Conservation (phyloP, 1,140 invertebrate species). For the Platyscapa corneri region DNA sequence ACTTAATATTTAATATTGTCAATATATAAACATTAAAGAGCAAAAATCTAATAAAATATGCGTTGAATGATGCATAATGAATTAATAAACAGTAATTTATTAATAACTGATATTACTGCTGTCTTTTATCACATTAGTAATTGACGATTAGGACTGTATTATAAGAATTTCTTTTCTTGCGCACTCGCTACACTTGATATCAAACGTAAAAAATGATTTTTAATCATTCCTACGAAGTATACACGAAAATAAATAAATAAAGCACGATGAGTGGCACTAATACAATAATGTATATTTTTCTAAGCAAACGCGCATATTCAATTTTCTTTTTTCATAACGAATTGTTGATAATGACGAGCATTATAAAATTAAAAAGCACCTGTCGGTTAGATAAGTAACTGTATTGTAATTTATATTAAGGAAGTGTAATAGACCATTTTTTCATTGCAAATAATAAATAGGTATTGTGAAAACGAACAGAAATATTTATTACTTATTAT, state of each 20-base stretch:
- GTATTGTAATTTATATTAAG: conserved; percentile 66
- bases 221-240: conserved; percentile 48
- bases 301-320: conserved; percentile 61
- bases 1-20: conserved; percentile 48
- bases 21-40: conserved; percentile 41
- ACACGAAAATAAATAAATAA: conserved; percentile 46
- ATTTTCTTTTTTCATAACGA: conserved; percentile 58
- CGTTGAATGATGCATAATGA: conserved; percentile 21
- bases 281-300: conserved; percentile 65
- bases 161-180: conserved; percentile 39
- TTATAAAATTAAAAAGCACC: conserved; percentile 51
- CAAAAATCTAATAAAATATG: conserved; percentile 39
- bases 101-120: conserved; percentile 36
- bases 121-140: conserved; percentile 38
- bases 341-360: conserved; percentile 54
- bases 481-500: conserved; percentile 38
- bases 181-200: conserved; percentile 35
- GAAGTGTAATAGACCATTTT: conserved; percentile 59
- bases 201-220: conserved; percentile 19
- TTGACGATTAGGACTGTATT: conserved; percentile 33
- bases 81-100: conserved; percentile 38
- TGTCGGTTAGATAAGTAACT: conserved; percentile 57
- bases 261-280: conserved; percentile 32
- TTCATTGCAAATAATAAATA: conserved; percentile 60
- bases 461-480: conserved; percentile 40